Conservation (phyloP, 2,113 vertebrate species). For the Paratilapia polleni region DNA sequence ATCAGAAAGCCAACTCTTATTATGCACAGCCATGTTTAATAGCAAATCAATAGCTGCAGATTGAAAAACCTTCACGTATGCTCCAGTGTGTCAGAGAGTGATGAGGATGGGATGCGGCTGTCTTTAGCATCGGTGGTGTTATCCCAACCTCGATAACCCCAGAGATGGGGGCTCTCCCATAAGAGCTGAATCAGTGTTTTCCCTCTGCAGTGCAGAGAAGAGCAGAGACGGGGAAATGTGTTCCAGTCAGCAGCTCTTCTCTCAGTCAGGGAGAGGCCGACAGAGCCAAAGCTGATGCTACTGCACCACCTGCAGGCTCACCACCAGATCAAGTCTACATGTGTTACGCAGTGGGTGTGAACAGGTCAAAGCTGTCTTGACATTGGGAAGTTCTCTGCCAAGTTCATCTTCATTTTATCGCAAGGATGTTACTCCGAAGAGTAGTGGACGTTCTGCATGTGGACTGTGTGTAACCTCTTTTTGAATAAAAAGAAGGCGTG, state of each 20-base stretch:
- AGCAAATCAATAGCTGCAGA: conserved; percentile 44
- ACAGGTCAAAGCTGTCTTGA: background rate
- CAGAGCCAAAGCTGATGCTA: conserved; percentile 78
- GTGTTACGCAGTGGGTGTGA: conserved; percentile 18
- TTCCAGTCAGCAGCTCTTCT: conserved; percentile 75
- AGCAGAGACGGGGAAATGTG: conserved; percentile 58
- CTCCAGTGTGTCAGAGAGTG: conserved; percentile 28
- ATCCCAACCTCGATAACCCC: conserved; percentile 59
- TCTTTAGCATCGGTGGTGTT: conserved; percentile 23
- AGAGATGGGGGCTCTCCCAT: conserved; percentile 55
- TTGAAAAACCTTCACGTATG: background rate
- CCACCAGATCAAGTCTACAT: conserved; percentile 15
- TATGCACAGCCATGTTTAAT: conserved; percentile 11
- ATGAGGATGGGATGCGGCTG: conserved; percentile 39
- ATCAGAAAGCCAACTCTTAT: conserved; percentile 10
- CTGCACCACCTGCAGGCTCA: conserved; percentile 83
- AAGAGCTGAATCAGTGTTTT: conserved; percentile 79
- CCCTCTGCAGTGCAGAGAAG: conserved; percentile 40
- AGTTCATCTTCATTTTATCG: background rate
- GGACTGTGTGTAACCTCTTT: background rate
- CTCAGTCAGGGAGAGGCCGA: conserved; percentile 61
- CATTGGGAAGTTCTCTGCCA: conserved; percentile 13
- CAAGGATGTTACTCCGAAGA: background rate
- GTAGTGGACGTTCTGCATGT: background rate
- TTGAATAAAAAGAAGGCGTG: background rate